A percentile compares a stretch with the other conserved stretches of the same genome.
phyloP scores from a whole-genome alignment of 2,888 invertebrate genomes.

The Ornithoptera alexandrae region DNA sequence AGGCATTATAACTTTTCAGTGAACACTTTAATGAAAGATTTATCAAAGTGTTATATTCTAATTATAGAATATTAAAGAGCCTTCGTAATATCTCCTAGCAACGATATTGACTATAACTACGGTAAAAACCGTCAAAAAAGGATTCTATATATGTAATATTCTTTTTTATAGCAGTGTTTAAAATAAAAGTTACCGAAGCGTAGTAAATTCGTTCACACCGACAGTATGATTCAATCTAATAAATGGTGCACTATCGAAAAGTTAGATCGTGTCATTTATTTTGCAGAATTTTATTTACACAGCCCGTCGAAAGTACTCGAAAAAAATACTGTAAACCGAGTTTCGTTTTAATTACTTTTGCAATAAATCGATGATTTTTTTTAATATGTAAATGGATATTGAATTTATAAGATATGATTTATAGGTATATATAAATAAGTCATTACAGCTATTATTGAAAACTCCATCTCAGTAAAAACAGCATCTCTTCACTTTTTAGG shows the following conservation, averaged over 20 bases:
- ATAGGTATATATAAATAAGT: too few species aligned
- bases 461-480: too few species aligned
- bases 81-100: too few species aligned
- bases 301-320: slow-evolving; percentile 5
- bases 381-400: not conserved
- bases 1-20: too few species aligned
- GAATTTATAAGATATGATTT: not conserved
- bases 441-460: too few species aligned
- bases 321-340: not conserved
- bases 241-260: slow-evolving; percentile 23
- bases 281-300: slow-evolving; percentile 18
- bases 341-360: not conserved
- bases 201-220: slow-evolving; percentile 19
- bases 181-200: slow-evolving; percentile 26
- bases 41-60: too few species aligned
- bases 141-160: too few species aligned
- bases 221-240: slow-evolving; percentile 24
- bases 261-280: slow-evolving; percentile 27
- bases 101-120: too few species aligned
- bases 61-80: too few species aligned
- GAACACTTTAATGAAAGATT: too few species aligned
- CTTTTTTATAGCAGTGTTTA: not conserved
- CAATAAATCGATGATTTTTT: not conserved
- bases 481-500: too few species aligned
- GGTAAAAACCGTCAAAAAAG: slow-evolving; percentile 1